Percentiles rank a stretch among this genome's conserved stretches.
Conservation (phyloP, 1,140 invertebrate genomes). For the Hyles vespertilio region DNA sequence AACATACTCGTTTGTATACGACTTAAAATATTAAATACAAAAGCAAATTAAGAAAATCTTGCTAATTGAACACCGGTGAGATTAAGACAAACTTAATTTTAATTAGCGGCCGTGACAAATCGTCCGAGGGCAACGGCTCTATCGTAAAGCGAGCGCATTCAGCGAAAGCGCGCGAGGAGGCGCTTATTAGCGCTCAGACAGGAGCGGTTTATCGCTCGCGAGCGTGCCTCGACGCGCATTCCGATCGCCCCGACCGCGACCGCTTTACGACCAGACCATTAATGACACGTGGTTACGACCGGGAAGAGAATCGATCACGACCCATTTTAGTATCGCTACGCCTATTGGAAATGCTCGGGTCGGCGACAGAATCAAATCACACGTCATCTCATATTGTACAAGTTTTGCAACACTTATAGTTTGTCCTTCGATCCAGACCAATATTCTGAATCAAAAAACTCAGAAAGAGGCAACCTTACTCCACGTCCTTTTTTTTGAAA, state of each 20-base stretch:
- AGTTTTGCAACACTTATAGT: too few relatives aligned
- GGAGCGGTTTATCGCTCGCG: constrained; percentile 24
- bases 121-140: constrained; percentile 18
- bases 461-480: too few relatives aligned
- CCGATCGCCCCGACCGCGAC: constrained; percentile 45
- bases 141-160: constrained; percentile 20
- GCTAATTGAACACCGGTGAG: too few relatives aligned
- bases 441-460: too few relatives aligned
- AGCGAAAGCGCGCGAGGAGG: constrained; percentile 26
- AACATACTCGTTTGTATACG: too few relatives aligned
- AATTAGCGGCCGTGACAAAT: constrained; percentile 46
- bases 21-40: too few relatives aligned
- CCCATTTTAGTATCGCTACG: constrained; percentile 42
- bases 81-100: constrained; percentile 23
- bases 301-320: constrained; percentile 62
- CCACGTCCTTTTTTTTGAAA: too few relatives aligned
- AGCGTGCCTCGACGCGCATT: constrained; percentile 56
- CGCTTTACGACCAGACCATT: constrained; percentile 47
- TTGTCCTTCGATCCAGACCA: too few relatives aligned
- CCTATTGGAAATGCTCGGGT: constrained; percentile 2
- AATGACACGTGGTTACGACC: constrained; percentile 59
- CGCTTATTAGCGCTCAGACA: constrained; percentile 31
- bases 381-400: background rate
- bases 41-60: too few relatives aligned
- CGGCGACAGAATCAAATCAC: background rate